Evolutionary conservation across 2,888 invertebrate species (phyloP).

Genomic region (Heliconius charithonia): DNA sequence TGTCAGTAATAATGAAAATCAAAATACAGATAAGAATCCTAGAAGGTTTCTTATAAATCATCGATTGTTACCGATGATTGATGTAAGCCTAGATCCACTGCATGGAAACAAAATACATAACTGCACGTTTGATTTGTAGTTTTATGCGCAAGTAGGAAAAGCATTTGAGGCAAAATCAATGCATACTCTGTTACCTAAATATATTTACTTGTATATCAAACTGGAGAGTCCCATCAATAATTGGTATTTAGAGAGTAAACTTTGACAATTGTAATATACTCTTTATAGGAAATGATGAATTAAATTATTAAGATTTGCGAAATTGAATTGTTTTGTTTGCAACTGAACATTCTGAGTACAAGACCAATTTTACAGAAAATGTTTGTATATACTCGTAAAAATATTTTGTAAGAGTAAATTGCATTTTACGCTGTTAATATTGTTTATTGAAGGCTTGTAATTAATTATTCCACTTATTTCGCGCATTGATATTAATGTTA

Average conservation of each 20-base stretch:
- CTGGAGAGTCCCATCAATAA: constrained; percentile 38
- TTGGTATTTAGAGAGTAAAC: constrained; percentile 37
- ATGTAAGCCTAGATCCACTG: constrained; percentile 67
- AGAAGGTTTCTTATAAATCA: constrained; percentile 60
- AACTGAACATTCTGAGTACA: constrained; percentile 33
- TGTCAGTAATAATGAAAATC: constrained; percentile 59
- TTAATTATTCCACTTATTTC: constrained; percentile 40
- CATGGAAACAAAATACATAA: constrained; percentile 69
- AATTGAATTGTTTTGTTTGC: constrained; percentile 58
- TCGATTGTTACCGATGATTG: constrained; percentile 73
- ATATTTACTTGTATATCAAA: constrained; percentile 51
- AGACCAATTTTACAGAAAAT: constrained; percentile 32
- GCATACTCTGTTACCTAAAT: constrained; percentile 44
- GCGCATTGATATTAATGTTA: constrained; percentile 46
- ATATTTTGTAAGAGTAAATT: constrained; percentile 46
- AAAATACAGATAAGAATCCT: constrained; percentile 56
- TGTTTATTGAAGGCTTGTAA: constrained; percentile 44
- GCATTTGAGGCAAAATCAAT: constrained; percentile 38
- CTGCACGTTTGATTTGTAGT: constrained; percentile 57
- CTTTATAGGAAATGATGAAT: constrained; percentile 30
- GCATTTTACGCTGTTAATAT: constrained; percentile 40
- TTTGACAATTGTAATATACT: constrained; percentile 31
- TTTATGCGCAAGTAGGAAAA: constrained; percentile 41
- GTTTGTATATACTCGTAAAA: constrained; percentile 51
- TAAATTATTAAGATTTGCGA: constrained; percentile 52